Percentiles rank a stretch among this genome's conserved stretches.
These are phyloP conservation scores for Aplysina aerophoba DNA, from an alignment of 37 sponge, comb jelly and placozoan species.

Conservation along the genomic window DNA sequence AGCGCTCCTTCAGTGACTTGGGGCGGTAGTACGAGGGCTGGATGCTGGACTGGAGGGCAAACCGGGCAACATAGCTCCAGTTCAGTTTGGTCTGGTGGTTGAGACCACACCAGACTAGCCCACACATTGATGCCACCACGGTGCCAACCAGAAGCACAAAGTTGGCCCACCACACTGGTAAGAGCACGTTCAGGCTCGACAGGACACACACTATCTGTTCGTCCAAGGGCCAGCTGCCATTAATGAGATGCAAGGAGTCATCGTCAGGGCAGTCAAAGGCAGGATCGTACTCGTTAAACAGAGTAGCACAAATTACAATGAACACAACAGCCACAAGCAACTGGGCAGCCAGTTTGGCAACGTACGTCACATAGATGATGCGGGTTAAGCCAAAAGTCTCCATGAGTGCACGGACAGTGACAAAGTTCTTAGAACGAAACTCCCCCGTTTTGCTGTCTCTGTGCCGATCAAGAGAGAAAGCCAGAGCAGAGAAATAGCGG, in stretches of 20 bases:
- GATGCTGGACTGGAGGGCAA: too few relatives aligned
- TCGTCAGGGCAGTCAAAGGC: slow-evolving; percentile 51
- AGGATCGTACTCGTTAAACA: slow-evolving; percentile 54
- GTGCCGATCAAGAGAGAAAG: slow-evolving; percentile 32
- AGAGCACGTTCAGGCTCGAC: slow-evolving; percentile 53
- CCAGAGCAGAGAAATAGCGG: slow-evolving; percentile 51
- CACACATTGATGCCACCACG: too few relatives aligned
- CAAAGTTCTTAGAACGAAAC: slow-evolving; percentile 34
- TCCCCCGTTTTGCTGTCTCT: slow-evolving; percentile 42
- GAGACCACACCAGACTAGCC: slow-evolving; percentile 43
- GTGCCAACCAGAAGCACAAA: slow-evolving; percentile 42
- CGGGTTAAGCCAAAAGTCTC: neutral
- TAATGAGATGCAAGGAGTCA: neutral
- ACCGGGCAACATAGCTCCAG: slow-evolving; percentile 32
- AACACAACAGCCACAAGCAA: too few relatives aligned
- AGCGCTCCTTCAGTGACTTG: too few relatives aligned
- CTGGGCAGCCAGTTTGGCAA: too few relatives aligned
- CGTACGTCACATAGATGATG: too few relatives aligned
- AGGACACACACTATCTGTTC: neutral
- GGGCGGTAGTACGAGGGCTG: too few relatives aligned
- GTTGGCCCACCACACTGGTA: slow-evolving; percentile 44
- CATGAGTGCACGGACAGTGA: slow-evolving; percentile 44
- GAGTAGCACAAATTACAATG: slow-evolving; percentile 18
- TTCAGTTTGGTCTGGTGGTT: slow-evolving; percentile 52
- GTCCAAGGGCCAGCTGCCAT: slow-evolving; percentile 24